A percentile compares a stretch with the other conserved stretches of the same genome.
Evolutionary conservation across 2,113 vertebrate genomes (phyloP).

Genomic region (Quiscalus mexicanus): DNA sequence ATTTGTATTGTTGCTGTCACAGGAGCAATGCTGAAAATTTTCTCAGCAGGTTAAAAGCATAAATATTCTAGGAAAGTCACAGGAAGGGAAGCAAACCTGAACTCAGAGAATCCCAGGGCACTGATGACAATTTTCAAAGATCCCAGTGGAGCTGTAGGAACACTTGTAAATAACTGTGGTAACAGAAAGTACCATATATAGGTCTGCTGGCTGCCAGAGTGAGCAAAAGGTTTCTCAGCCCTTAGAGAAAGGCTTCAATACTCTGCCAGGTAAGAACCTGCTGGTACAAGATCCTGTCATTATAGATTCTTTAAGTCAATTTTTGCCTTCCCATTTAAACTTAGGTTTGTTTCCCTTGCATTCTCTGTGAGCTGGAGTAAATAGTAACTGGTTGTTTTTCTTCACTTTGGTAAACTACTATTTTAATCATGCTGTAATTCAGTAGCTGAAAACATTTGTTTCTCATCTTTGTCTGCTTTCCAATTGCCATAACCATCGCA

Average conservation of each 20-base stretch:
- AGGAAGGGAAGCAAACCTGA: not conserved
- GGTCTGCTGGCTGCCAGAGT: not conserved
- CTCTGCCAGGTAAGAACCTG: not conserved
- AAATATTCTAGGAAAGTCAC: not conserved
- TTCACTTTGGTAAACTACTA: not conserved
- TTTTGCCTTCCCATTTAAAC: not conserved
- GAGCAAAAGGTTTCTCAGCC: not conserved
- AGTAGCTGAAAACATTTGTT: not conserved
- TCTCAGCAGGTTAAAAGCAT: not conserved
- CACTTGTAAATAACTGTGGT: not conserved
- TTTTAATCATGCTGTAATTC: not conserved
- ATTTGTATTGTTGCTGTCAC: fast-evolving
- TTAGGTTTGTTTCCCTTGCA: not conserved
- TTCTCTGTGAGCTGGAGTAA: not conserved
- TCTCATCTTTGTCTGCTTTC: not conserved
- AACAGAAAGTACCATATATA: not conserved
- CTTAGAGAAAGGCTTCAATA: not conserved
- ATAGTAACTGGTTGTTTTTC: not conserved
- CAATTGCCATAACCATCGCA: not conserved
- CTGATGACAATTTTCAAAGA: not conserved
- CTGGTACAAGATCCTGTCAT: not conserved
- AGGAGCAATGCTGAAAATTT: not conserved
- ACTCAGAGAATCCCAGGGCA: not conserved
- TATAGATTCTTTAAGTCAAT: not conserved
- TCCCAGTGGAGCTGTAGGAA: not conserved